phyloP scores from a whole-genome alignment of 1,140 invertebrate genomes.

The Antheraea pernyi region DNA sequence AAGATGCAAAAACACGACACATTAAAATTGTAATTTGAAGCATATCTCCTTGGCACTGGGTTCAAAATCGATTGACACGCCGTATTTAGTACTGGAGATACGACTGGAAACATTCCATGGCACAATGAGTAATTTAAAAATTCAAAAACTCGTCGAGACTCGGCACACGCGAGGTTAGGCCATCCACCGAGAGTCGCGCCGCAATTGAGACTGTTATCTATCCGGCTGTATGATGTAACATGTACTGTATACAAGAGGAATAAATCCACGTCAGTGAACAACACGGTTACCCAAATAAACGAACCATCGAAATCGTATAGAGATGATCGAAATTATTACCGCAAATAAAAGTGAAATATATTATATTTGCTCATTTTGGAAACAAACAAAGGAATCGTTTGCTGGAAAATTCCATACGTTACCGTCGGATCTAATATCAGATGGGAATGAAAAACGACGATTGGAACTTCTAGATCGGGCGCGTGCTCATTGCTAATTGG shows the following conservation, averaged over 20 bases:
- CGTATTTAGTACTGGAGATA: conserved; percentile 37
- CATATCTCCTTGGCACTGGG: conserved; percentile 54
- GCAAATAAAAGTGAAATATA: conserved; percentile 32
- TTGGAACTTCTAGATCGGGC: conserved; percentile 42
- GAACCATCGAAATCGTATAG: conserved; percentile 21
- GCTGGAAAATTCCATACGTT: conserved; percentile 27
- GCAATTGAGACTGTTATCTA: conserved; percentile 72
- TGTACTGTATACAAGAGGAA: conserved; percentile 35
- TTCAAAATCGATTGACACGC: conserved; percentile 55
- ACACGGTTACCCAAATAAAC: conserved; percentile 41
- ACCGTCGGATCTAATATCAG: conserved; percentile 48
- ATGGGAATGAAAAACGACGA: conserved; percentile 45
- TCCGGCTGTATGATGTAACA: conserved; percentile 42
- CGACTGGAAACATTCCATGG: conserved; percentile 71
- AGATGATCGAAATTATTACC: conserved; percentile 39
- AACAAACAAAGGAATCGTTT: conserved; percentile 29
- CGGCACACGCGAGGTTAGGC: conserved; percentile 59
- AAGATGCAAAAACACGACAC: conserved; percentile 36
- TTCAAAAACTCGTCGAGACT: conserved; percentile 78
- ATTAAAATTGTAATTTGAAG: conserved; percentile 48
- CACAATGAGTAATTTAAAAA: conserved; percentile 81
- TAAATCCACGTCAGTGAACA: conserved; percentile 39
- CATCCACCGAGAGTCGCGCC: conserved; percentile 60
- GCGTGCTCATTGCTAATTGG: conserved; percentile 58
- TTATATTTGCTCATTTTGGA: conserved; percentile 33